Percentiles rank a stretch among this genome's conserved stretches.
Conservation (phyloP, 2,113 vertebrate species). For the Nothocercus nigrocapillus region DNA sequence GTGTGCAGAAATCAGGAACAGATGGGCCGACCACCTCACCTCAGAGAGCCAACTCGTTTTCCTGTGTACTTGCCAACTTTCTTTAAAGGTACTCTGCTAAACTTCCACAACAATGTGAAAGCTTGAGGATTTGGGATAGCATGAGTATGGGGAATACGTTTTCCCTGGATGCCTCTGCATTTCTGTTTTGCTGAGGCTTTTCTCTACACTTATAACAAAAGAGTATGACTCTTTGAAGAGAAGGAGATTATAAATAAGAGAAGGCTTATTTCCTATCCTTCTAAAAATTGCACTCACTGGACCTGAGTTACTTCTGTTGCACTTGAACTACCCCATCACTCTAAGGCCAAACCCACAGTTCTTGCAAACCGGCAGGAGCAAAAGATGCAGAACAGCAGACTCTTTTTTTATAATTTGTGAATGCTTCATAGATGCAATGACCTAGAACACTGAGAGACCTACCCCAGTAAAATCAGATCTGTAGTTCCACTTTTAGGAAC, state of each 20-base stretch:
- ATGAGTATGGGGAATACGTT: background rate
- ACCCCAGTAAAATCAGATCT: accelerated
- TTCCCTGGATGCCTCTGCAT: background rate
- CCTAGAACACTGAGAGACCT: accelerated
- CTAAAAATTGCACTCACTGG: accelerated
- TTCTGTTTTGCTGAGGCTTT: background rate
- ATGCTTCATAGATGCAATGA: background rate
- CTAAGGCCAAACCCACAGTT: background rate
- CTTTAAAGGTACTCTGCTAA: background rate
- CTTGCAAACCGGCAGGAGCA: background rate
- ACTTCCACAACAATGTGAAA: background rate
- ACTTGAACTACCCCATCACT: background rate
- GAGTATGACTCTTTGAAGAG: background rate
- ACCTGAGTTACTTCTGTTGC: background rate
- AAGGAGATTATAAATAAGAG: background rate
- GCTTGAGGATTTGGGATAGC: background rate
- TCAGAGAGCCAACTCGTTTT: background rate
- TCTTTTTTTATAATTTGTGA: background rate
- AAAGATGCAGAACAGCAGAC: background rate
- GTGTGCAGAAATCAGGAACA: background rate
- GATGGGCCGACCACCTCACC: slow-evolving; percentile 2
- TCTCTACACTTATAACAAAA: background rate
- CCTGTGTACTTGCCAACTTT: background rate
- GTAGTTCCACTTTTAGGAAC: background rate
- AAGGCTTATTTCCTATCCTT: background rate